These are phyloP conservation scores for Trichomycterus rosablanca DNA, from an alignment of 2,113 vertebrate species.

Conservation along the genomic window DNA sequence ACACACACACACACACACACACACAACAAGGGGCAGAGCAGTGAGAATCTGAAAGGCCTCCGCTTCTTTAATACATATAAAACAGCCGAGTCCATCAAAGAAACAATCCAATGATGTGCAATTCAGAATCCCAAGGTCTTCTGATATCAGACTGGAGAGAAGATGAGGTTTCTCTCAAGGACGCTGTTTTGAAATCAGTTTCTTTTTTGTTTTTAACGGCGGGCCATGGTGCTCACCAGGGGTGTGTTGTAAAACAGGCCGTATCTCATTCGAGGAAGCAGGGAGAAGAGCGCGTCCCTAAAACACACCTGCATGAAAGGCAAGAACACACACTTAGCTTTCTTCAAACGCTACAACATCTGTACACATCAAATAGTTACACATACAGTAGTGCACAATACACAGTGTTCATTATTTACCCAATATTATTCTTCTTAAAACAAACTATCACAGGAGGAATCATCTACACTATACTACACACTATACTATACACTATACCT, in stretches of 20 bases:
- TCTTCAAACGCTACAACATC: too few relatives aligned
- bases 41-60: not conserved
- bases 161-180: slow-evolving; percentile 2
- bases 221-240: slow-evolving; percentile 70
- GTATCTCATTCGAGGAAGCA: slow-evolving; percentile 92
- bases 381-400: too few relatives aligned
- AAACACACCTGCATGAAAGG: slow-evolving; percentile 82
- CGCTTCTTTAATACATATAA: slow-evolving; percentile 14
- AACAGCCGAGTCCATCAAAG: not conserved
- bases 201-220: not conserved
- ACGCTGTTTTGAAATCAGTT: not conserved
- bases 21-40: not conserved
- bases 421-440: too few relatives aligned
- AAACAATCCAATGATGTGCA: not conserved
- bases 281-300: slow-evolving; percentile 84
- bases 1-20: not conserved
- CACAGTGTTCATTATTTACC: too few relatives aligned
- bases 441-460: too few relatives aligned
- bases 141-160: not conserved
- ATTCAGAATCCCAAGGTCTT: slow-evolving; percentile 2
- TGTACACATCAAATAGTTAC: too few relatives aligned
- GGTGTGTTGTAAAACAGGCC: slow-evolving; percentile 97
- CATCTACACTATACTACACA: not conserved
- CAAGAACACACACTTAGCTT: too few relatives aligned
- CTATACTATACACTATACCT: too few relatives aligned